Conservation (phyloP, 2,113 vertebrate species). For the Neotragus pygmaeus region DNA sequence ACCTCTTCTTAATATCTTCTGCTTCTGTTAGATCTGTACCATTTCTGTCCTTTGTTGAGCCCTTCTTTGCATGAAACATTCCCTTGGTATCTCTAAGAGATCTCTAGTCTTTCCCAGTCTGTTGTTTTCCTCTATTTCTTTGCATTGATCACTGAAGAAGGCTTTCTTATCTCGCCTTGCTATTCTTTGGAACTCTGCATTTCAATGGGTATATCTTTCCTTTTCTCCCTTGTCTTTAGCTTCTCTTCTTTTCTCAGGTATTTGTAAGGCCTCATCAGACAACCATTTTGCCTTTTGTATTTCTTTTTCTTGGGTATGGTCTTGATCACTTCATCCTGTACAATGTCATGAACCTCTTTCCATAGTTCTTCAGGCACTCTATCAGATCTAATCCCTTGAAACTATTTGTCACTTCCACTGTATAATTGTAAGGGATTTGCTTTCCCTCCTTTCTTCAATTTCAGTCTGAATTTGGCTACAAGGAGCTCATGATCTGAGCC, state of each 20-base stretch:
- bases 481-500: not conserved
- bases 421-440: not conserved
- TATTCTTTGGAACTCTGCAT: not conserved
- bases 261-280: not conserved
- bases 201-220: not conserved
- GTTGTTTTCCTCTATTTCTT: not conserved
- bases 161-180: not conserved
- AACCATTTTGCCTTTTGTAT: not conserved
- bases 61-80: not conserved
- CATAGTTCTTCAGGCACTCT: not conserved
- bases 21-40: not conserved
- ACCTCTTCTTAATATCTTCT: not conserved
- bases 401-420: not conserved
- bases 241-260: not conserved
- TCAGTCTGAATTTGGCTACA: not conserved
- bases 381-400: not conserved
- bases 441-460: not conserved
- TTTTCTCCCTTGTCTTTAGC: not conserved
- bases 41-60: not conserved
- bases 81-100: not conserved
- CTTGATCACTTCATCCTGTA: not conserved
- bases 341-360: not conserved
- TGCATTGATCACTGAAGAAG: not conserved
- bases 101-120: not conserved
- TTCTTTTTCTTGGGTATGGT: not conserved